These are phyloP conservation scores for Porites evermanni DNA, from an alignment of 92 coral and sea anemone genomes.

Conservation along the genomic window DNA sequence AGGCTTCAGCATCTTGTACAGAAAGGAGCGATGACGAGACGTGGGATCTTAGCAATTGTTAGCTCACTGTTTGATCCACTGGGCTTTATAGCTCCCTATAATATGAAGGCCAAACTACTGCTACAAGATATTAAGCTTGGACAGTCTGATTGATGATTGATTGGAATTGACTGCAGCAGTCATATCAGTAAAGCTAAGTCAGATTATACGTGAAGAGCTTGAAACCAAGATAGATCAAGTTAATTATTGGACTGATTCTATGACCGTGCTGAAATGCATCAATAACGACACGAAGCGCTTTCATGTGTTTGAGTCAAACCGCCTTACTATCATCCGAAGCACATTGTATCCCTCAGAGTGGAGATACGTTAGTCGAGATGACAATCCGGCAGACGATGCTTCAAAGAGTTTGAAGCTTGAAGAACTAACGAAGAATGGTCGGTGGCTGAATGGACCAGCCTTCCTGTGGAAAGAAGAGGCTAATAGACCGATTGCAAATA, in stretches of 20 bases:
- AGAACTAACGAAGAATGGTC: conserved; percentile 3
- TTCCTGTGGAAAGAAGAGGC: conserved; percentile 17
- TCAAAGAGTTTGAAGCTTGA: conserved; percentile 21
- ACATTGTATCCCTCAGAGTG: conserved; percentile 5
- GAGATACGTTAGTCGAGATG: conserved; percentile 21
- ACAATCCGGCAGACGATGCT: conserved; percentile 22
- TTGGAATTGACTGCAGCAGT: not conserved
- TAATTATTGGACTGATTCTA: conserved; percentile 57
- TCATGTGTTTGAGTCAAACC: conserved; percentile 30
- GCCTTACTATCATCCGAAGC: conserved; percentile 5
- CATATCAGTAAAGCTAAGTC: conserved; percentile 27
- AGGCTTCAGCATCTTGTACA: too few species aligned
- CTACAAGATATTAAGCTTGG: conserved; percentile 38
- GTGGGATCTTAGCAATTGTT: too few species aligned
- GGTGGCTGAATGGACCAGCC: conserved; percentile 30
- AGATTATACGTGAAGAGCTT: conserved; percentile 41
- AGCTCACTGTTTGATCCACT: conserved; percentile 36
- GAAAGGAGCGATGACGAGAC: too few species aligned
- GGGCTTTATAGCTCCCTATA: conserved; percentile 52
- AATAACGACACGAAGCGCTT: conserved; percentile 18
- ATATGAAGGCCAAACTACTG: conserved; percentile 58
- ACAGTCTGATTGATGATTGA: conserved; percentile 2
- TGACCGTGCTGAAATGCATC: conserved; percentile 40
- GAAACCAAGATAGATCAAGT: conserved; percentile 26
- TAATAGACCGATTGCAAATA: too few species aligned